A percentile compares a stretch with the other conserved stretches of the same genome.
phyloP scores from a whole-genome alignment of 2,888 invertebrate genomes.

The Desoria tigrina region DNA sequence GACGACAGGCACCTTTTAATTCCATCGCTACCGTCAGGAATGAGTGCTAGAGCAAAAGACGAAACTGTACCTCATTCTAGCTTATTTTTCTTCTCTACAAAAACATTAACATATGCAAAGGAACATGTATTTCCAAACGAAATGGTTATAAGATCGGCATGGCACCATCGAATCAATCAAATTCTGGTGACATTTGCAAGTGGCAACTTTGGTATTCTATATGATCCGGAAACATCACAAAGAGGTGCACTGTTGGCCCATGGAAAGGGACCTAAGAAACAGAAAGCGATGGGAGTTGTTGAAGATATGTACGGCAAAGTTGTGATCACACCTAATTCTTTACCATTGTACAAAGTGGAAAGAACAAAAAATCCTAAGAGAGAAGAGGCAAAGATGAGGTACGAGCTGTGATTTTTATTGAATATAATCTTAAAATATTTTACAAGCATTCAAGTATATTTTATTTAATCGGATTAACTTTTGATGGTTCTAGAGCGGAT shows the following conservation, averaged over 20 bases:
- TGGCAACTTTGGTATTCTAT: slow-evolving; percentile 85
- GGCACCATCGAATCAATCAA: slow-evolving; percentile 98
- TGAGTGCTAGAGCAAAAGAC: slow-evolving; percentile 41
- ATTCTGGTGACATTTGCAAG: slow-evolving; percentile 90
- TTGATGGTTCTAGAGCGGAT: slow-evolving; percentile 59
- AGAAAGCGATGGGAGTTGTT: slow-evolving; percentile 62
- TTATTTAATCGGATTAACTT: neutral
- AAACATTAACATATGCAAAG: slow-evolving; percentile 40
- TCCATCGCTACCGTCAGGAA: slow-evolving; percentile 48
- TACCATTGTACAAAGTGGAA: slow-evolving; percentile 92
- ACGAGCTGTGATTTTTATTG: neutral
- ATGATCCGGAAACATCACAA: slow-evolving; percentile 81
- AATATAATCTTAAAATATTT: neutral
- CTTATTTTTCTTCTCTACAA: slow-evolving; percentile 44
- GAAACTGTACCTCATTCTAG: slow-evolving; percentile 43
- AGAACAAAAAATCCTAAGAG: slow-evolving; percentile 65
- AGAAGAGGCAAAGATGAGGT: slow-evolving; percentile 52
- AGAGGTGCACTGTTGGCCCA: slow-evolving; percentile 90
- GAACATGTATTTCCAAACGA: slow-evolving; percentile 56
- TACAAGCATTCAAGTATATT: neutral
- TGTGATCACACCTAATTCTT: slow-evolving; percentile 92
- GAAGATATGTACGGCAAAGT: slow-evolving; percentile 88
- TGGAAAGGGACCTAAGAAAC: slow-evolving; percentile 75
- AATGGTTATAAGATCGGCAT: slow-evolving; percentile 76
- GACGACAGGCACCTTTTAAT: slow-evolving; percentile 67